Conservation (phyloP, 1,140 invertebrate genomes). For the Calycopis cecrops region DNA sequence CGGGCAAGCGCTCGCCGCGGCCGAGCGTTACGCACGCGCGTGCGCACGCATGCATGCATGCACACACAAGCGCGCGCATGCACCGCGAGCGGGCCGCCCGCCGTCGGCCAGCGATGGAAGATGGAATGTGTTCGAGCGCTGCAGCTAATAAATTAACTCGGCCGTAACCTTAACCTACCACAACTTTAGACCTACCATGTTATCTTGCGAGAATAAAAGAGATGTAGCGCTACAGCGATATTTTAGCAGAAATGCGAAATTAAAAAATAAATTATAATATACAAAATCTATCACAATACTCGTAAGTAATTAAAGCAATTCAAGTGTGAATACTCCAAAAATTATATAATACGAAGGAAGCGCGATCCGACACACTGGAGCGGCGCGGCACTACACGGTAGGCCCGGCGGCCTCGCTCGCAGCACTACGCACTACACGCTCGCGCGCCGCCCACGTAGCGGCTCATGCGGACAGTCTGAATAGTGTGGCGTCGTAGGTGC, state of each 20-base stretch:
- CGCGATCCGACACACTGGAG: constrained; percentile 26
- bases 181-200: constrained; percentile 63
- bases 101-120: constrained; percentile 24
- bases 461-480: not conserved
- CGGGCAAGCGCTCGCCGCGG: constrained; percentile 60
- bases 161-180: constrained; percentile 67
- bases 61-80: constrained; percentile 2
- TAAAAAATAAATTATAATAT: constrained; percentile 73
- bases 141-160: constrained; percentile 37
- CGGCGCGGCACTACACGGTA: constrained; percentile 21
- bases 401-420: not conserved
- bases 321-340: constrained; percentile 69
- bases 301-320: constrained; percentile 74
- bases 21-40: not conserved
- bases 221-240: constrained; percentile 63
- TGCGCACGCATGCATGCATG: not conserved
- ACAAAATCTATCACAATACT: constrained; percentile 75
- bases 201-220: constrained; percentile 58
- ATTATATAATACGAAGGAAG: constrained; percentile 50
- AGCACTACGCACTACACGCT: constrained; percentile 21
- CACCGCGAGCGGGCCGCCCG: constrained; percentile 12
- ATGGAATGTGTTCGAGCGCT: constrained; percentile 50
- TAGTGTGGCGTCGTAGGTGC: not conserved
- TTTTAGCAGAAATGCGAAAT: constrained; percentile 67
- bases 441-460: constrained; percentile 12